Base-by-base conservation (phyloP, 2,113 vertebrate genomes). In the Nesoenas mayeri region DNA sequence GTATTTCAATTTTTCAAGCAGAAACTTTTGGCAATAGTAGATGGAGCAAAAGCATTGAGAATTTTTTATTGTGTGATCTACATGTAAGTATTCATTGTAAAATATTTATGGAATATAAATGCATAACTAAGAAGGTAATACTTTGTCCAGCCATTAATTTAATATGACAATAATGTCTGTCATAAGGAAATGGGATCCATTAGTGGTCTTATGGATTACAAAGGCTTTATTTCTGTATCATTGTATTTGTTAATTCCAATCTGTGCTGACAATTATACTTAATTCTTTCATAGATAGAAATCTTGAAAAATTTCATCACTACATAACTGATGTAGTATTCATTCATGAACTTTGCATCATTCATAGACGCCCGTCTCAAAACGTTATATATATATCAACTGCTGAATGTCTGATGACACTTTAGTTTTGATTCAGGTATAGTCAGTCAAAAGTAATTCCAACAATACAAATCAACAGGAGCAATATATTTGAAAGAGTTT, bases 31-130 rank as follows among this genome's bases (percentile, higher is more conserved):
- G 66, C 81, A 85, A 48, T 28, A 66, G 56, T 20, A 75, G 24
- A 57, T 28, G 15, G 36, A 48, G 47, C 79, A 88, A 72, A 91
- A 93, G 24, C 54, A 60, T 9, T 89, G 48, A 74, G 91, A 90
- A 83, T 29, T 16, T 73, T 91, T 78, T 73, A 88, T 44, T 93
- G 75, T 62, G 44, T 56, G 38, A 93, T 74, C 79, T 88, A 48
- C 48, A 29, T 80, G 18, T 50, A 61, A 86, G 69, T 60, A 84
- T 19, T 74, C 60, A 51, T 24, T 62, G 48, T 94, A 85, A 95
- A 94, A 95, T 93, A 96, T 88, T 95, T 86, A 96, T 94, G 73
- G 40, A 81, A 61, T 79, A 92, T 64, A 95, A 92, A 90, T 91
- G 80, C 72, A 16, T 74, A 87, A 88, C 61, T 81, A 72, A 86